Evolutionary conservation across 2,888 invertebrate genomes (phyloP).

Genomic region (Diploptera punctata): DNA sequence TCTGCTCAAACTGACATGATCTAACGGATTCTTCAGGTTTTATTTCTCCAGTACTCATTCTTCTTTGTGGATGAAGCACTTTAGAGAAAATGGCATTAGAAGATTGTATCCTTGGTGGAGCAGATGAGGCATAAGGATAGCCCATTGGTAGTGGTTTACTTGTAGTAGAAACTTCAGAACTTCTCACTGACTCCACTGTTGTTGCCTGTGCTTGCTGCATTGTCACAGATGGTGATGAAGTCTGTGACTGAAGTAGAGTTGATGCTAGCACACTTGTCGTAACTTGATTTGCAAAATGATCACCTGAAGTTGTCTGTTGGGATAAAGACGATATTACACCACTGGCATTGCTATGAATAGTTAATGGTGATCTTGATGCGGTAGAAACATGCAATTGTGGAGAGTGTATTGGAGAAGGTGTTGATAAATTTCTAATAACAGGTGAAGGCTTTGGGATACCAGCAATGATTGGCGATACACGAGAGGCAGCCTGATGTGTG

Average conservation of each 20-base stretch:
- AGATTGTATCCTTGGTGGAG: conserved; percentile 20
- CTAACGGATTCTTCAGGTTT: conserved; percentile 12
- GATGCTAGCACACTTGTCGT: neutral
- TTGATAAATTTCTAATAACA: conserved; percentile 14
- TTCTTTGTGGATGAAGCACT: conserved; percentile 8
- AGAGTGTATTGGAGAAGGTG: conserved; percentile 24
- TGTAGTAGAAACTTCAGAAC: neutral
- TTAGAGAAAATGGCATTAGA: neutral
- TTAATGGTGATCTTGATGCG: neutral
- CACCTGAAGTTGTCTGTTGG: neutral
- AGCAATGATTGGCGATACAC: conserved; percentile 7
- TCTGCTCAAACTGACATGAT: conserved; percentile 16
- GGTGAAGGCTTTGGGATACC: conserved; percentile 18
- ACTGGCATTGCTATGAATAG: neutral
- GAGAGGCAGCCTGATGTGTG: conserved; percentile 7
- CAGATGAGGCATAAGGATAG: conserved; percentile 18
- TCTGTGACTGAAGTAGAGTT: neutral
- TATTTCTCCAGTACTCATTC: conserved; percentile 24
- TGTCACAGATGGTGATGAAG: neutral
- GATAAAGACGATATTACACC: neutral
- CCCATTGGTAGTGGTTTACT: neutral
- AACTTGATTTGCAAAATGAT: neutral
- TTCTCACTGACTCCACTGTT: neutral
- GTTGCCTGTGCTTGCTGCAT: neutral
- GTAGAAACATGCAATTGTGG: neutral